Conservation (phyloP, 2,888 invertebrate species). For the Andrena dorsata region DNA sequence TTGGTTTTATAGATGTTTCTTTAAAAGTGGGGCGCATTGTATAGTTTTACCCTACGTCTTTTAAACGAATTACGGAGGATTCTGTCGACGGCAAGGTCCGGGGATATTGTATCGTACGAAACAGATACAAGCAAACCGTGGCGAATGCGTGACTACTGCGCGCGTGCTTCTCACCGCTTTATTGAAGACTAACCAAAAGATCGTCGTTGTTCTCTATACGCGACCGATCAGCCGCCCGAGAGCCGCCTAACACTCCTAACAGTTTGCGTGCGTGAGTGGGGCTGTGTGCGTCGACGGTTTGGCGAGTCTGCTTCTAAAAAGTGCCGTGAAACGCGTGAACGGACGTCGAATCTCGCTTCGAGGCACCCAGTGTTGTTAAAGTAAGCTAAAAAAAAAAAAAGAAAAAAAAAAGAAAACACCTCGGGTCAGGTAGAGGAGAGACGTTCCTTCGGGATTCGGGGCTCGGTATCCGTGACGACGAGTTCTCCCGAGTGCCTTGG, state of each 20-base stretch:
- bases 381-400: too few relatives aligned
- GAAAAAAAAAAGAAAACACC: not conserved
- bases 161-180: constrained; percentile 81
- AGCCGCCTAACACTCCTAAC: constrained; percentile 28
- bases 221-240: constrained; percentile 23
- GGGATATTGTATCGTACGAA: constrained; percentile 76
- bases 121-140: constrained; percentile 75
- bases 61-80: constrained; percentile 38
- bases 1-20: too few relatives aligned
- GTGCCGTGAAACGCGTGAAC: constrained; percentile 1
- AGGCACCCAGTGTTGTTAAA: not conserved
- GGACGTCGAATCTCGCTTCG: constrained; percentile 13
- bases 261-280: constrained; percentile 50
- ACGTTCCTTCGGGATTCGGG: not conserved
- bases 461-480: too few relatives aligned
- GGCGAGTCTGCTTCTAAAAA: constrained; percentile 34
- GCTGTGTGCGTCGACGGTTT: constrained; percentile 61
- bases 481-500: too few relatives aligned
- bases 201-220: constrained; percentile 40
- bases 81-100: constrained; percentile 36
- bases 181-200: constrained; percentile 70
- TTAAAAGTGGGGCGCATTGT: too few relatives aligned
- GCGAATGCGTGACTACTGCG: constrained; percentile 65
- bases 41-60: too few relatives aligned
- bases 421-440: not conserved